phyloP scores from a whole-genome alignment of 1,140 invertebrate species.

The Zaprionus tsacasi region DNA sequence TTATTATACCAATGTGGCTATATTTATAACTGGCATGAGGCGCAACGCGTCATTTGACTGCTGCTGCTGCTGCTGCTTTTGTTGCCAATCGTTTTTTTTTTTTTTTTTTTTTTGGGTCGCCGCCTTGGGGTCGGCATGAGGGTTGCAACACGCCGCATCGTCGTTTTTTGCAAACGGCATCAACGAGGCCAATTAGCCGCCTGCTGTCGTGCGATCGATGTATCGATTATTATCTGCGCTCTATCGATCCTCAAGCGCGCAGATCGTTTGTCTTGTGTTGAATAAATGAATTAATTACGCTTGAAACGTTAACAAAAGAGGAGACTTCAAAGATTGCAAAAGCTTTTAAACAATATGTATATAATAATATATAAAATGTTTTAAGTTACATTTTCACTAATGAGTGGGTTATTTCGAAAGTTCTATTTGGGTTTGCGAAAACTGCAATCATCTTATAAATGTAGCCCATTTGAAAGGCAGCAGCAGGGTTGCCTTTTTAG shows the following conservation, averaged over 20 bases:
- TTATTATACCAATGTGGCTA: conserved; percentile 65
- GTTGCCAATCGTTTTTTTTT: conserved; percentile 20
- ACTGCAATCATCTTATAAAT: background rate
- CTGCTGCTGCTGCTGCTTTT: conserved; percentile 25
- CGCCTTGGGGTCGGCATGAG: conserved; percentile 22
- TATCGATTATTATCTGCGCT: conserved; percentile 17
- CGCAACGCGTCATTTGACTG: conserved; percentile 48
- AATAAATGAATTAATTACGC: conserved; percentile 2
- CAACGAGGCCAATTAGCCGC: conserved; percentile 22
- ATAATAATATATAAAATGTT: background rate
- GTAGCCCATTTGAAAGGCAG: conserved; percentile 28
- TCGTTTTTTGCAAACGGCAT: conserved; percentile 22
- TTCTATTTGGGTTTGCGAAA: background rate
- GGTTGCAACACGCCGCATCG: conserved; percentile 29
- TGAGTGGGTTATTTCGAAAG: background rate
- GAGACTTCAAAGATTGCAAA: background rate
- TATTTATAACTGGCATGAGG: conserved; percentile 54
- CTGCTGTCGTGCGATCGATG: conserved; percentile 3
- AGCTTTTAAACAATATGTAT: background rate
- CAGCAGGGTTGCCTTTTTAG: conserved; percentile 40
- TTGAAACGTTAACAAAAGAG: background rate
- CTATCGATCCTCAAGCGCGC: background rate
- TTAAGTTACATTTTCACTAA: background rate
- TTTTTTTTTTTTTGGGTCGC: background rate
- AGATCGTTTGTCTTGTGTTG: conserved; percentile 11